Evolutionary conservation across 2,888 invertebrate genomes (phyloP), one percentile per base, ranked within the genome.

Genomic region (Morpho achilles): DNA sequence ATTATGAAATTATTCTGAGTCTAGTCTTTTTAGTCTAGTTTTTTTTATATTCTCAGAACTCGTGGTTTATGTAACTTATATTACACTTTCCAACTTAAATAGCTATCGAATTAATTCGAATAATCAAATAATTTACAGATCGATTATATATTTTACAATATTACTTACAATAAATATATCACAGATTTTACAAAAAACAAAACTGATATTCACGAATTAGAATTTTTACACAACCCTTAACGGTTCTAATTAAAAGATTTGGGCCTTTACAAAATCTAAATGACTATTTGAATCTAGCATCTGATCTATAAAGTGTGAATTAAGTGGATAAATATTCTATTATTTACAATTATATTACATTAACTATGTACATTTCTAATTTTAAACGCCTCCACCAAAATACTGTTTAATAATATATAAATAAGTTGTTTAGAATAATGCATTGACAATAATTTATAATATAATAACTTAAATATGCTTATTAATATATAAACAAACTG

Each of bases 81-180:
- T 56, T 59, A 55, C 57, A 22, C 50, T 50, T 22, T 53, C 46
- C 44, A 46, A 62, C 56, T 60, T 60, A 58, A 50, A 62, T 42
- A 47, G 8, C 50, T 54, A 50, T 57, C 43, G 56, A 54, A 57
- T 71, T 69, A 59, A 74, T 76, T 72, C 69, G 70, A 66, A 74
- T 69, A 74, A 65, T 75, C 63, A 64, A 74, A 58, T 58, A 61
- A 71, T 79, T 74, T 81, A 80, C 77, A 80, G 67, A 68, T 70
- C 63, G 63, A 71, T 74, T 77, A 82, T 65, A 77, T 70, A 79
- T 83, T 86, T 77, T 87, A 87, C 85, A 88, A 76, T 63, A 66
- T 71, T 79, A 80, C 87, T 90, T 89, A 89, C 79, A 84, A 86
- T 89, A 90, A 87, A 89, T 90, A 89, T 90, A 90, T 90, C 90